Base-by-base conservation (phyloP, 2,797 vertebrate species). In the Lacerta agilis region DNA sequence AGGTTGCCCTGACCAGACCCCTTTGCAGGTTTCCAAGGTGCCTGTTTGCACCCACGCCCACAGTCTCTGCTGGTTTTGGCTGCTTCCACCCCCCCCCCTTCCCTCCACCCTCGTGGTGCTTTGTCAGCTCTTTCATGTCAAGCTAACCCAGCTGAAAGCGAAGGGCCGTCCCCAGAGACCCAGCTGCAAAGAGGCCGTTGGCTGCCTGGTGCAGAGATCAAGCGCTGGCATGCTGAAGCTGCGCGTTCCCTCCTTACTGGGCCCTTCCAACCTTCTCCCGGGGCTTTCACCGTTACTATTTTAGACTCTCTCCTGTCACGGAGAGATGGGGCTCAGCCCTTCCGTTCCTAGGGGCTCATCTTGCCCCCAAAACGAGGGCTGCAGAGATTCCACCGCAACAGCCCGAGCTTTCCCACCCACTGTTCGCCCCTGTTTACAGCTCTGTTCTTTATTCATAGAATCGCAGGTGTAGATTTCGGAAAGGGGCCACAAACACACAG, bases 141-240 rank as follows among this genome's bases (percentile, higher is more conserved):
- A 80, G 13, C 0, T 61, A 82, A 88, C 90, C 81, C 86, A 43
- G 90, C 85, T 93, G 92, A 90, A 90, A 87, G 82, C 75, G 13
- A 23, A 49, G 73, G 85, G 87, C 72, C 11, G 38, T 84, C 94
- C 89, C 87, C 33, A 4, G 94, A 87, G 93, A 27, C 8, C 3
- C 89, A 2, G 10, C 23, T 64, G 11, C 84, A 67, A 67, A 38
- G 45, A n/a, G 85, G 83, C 90, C 0, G 82, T 83, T 92, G 92
- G 0, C 17, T 45, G 41, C 2, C 79, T n/a, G 85, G 88, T 43
- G 1, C 0, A 0, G 87, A 49, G 85, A 85, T 79, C 89, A 79
- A 71, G 1, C 0, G 15, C 69, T 33, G 69, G 0, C 25, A n/a
- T 64, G 3, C 43, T 1, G 5, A 5, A 0, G 82, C 36, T 80